Conservation (phyloP, 2,888 invertebrate genomes). For the Plebejus anna region DNA sequence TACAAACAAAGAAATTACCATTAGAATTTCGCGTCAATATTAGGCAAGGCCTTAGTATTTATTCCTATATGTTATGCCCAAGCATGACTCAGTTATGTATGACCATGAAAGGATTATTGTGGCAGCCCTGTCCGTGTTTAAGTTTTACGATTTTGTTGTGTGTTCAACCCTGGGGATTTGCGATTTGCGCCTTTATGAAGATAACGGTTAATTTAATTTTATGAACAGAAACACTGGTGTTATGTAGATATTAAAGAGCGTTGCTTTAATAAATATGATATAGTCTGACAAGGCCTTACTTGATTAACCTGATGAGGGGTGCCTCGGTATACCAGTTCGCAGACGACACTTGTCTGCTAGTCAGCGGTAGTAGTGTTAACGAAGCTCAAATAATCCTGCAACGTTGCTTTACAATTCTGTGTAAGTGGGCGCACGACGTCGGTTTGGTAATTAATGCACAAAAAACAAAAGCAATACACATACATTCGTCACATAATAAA, state of each 20-base stretch:
- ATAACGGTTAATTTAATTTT: neutral
- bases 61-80: neutral
- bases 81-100: neutral
- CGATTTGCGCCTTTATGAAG: neutral
- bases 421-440: neutral
- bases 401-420: neutral
- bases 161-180: neutral
- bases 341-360: neutral
- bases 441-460: neutral
- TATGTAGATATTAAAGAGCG: neutral
- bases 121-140: neutral
- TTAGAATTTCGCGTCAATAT: too few relatives aligned
- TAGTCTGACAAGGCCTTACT: too few relatives aligned
- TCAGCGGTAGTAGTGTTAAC: neutral
- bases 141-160: constrained; percentile 13
- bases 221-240: neutral
- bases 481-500: neutral
- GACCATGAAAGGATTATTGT: neutral
- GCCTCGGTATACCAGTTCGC: neutral
- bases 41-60: too few relatives aligned
- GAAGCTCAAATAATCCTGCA: neutral
- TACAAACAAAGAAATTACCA: too few relatives aligned
- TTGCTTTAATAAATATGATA: neutral
- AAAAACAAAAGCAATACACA: neutral
- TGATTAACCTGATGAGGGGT: neutral